A percentile compares a stretch with the other conserved stretches of the same genome.
These are phyloP conservation scores for Hypsopygia costalis DNA, from an alignment of 2,888 invertebrate genomes.

Conservation along the genomic window DNA sequence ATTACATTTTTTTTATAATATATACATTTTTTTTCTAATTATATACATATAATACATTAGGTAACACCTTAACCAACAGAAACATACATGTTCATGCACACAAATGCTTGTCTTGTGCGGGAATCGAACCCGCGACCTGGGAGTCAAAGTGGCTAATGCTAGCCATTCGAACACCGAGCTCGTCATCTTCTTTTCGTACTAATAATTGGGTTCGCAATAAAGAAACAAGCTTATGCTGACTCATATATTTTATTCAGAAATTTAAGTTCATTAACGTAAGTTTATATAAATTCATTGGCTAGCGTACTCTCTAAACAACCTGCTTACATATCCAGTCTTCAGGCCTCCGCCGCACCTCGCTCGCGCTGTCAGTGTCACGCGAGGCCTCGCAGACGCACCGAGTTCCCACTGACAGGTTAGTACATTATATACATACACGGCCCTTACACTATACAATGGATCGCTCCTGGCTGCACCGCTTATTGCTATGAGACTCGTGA, in stretches of 20 bases:
- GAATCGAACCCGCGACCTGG: too few relatives aligned
- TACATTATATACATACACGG: conserved; percentile 35
- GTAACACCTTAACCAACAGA: too few relatives aligned
- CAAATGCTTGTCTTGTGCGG: too few relatives aligned
- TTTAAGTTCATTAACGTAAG: conserved; percentile 59
- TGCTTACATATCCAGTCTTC: conserved; percentile 61
- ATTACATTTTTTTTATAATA: too few relatives aligned
- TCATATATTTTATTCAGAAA: conserved; percentile 61
- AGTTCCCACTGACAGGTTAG: conserved; percentile 33
- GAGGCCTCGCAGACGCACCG: conserved; percentile 10
- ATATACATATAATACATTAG: too few relatives aligned
- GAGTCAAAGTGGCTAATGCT: too few relatives aligned
- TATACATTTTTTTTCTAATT: too few relatives aligned
- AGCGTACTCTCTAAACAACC: conserved; percentile 65
- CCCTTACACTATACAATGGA: conserved; percentile 35
- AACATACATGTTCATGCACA: too few relatives aligned
- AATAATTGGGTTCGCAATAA: conserved; percentile 28
- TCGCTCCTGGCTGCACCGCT: conserved; percentile 56
- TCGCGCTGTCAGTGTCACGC: too few relatives aligned
- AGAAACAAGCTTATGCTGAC: conserved; percentile 31
- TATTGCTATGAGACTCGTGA: conserved; percentile 50
- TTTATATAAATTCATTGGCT: conserved; percentile 66
- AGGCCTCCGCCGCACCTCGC: conserved; percentile 13
- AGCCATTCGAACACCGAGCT: too few relatives aligned
- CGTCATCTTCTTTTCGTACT: too few relatives aligned